Percentiles rank a stretch among this genome's conserved stretches.
phyloP scores from a whole-genome alignment of 2,888 invertebrate genomes.

The Sympetrum striolatum region DNA sequence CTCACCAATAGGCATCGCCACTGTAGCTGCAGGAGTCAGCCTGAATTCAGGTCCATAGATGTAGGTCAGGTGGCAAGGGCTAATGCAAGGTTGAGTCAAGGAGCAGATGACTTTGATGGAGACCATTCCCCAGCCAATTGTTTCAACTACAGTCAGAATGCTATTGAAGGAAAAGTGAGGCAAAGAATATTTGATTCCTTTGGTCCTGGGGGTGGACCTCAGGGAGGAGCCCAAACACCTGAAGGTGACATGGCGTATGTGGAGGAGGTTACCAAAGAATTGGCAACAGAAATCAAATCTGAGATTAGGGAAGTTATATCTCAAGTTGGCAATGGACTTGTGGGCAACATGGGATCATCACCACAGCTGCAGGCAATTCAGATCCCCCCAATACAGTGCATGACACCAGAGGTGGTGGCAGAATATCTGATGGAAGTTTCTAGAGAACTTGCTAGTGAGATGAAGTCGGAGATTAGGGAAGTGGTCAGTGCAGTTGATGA shows the following conservation, averaged over 20 bases:
- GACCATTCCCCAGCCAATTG: slow-evolving; percentile 59
- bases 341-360: neutral
- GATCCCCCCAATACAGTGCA: slow-evolving; percentile 24
- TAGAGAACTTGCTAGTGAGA: slow-evolving; percentile 79
- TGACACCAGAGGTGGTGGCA: slow-evolving; percentile 71
- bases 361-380: neutral
- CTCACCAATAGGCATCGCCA: slow-evolving; percentile 59
- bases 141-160: slow-evolving; percentile 60
- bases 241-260: slow-evolving; percentile 75
- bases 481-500: slow-evolving; percentile 77
- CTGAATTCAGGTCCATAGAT: slow-evolving; percentile 72
- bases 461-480: slow-evolving; percentile 74
- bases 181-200: neutral
- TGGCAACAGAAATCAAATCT: slow-evolving; percentile 82
- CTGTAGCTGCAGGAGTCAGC: slow-evolving; percentile 77
- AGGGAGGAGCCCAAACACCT: neutral
- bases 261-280: slow-evolving; percentile 77
- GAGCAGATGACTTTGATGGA: neutral
- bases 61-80: slow-evolving; percentile 57
- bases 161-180: neutral
- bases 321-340: slow-evolving; percentile 63
- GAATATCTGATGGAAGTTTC: slow-evolving; percentile 81
- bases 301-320: slow-evolving; percentile 82
- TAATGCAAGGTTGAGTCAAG: neutral
- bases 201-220: neutral